Percentiles rank a stretch among this genome's conserved stretches.
phyloP scores from a whole-genome alignment of 2,113 vertebrate genomes.

The Alexandromys fortis region DNA sequence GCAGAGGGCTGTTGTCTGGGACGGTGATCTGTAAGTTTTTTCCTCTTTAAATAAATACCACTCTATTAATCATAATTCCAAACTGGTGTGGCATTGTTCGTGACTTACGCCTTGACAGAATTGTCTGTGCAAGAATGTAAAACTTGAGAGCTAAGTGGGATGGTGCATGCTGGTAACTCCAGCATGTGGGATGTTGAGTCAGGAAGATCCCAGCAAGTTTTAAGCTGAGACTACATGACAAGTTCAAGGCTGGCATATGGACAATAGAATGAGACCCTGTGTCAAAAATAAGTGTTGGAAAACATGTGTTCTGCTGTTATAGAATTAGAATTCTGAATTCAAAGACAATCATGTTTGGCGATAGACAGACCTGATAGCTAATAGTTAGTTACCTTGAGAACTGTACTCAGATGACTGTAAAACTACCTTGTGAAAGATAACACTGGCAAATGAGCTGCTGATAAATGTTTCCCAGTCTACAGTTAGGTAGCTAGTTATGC shows the following conservation, averaged over 20 bases:
- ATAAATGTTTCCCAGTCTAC: constrained; percentile 24
- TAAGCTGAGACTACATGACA: not conserved
- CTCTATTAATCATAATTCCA: too few relatives aligned
- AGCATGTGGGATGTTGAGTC: not conserved
- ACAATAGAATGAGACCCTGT: not conserved
- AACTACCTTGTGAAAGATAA: not conserved
- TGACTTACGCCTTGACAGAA: too few relatives aligned
- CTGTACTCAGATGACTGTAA: not conserved
- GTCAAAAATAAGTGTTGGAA: not conserved
- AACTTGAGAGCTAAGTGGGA: not conserved
- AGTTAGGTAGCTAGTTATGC: not conserved
- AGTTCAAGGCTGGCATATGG: not conserved
- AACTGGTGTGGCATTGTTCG: too few relatives aligned
- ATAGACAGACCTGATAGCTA: not conserved
- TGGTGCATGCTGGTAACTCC: not conserved
- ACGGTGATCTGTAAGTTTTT: too few relatives aligned
- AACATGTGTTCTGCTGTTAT: not conserved
- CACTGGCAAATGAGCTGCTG: not conserved
- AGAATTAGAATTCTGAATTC: constrained; percentile 35
- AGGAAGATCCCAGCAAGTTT: not conserved
- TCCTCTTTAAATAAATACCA: too few relatives aligned
- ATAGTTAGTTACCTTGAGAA: not conserved
- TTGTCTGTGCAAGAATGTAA: constrained; percentile 33
- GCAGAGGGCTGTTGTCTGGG: too few relatives aligned
- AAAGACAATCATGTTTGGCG: not conserved